These are phyloP conservation scores for Sebastes taczanowskii DNA, from an alignment of 2,797 vertebrate species.

Conservation along the genomic window DNA sequence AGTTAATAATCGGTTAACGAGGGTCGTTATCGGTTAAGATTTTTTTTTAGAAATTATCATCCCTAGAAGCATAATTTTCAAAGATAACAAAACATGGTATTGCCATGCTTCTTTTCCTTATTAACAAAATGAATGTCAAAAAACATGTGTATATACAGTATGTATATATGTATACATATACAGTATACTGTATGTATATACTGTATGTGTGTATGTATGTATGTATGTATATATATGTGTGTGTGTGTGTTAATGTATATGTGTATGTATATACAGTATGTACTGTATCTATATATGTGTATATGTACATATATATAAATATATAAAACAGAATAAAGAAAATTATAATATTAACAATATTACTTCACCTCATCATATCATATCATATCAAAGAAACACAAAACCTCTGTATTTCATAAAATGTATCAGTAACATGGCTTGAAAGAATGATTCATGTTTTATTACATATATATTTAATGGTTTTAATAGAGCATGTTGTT, in stretches of 20 bases:
- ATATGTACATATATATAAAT: neutral
- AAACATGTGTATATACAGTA: too few relatives aligned
- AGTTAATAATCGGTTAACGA: too few relatives aligned
- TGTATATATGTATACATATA: neutral
- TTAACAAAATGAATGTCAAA: neutral
- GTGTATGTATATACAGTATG: neutral
- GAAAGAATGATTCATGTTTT: neutral
- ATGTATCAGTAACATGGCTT: neutral
- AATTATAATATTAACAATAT: too few relatives aligned
- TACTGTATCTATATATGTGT: neutral
- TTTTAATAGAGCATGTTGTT: neutral
- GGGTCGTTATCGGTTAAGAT: too few relatives aligned
- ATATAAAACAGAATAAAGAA: too few relatives aligned
- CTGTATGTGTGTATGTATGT: neutral
- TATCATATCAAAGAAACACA: too few relatives aligned
- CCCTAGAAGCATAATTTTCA: neutral
- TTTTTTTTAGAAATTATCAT: too few relatives aligned
- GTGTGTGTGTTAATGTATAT: neutral
- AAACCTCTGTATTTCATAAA: neutral
- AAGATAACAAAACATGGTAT: neutral
- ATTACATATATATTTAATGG: neutral
- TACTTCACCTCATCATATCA: too few relatives aligned
- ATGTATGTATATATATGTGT: neutral
- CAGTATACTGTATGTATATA: too few relatives aligned
- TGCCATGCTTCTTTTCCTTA: neutral